Evolutionary conservation across 2,797 vertebrate species (phyloP), one percentile per base, ranked within the genome.

Genomic region (Pygocentrus nattereri): DNA sequence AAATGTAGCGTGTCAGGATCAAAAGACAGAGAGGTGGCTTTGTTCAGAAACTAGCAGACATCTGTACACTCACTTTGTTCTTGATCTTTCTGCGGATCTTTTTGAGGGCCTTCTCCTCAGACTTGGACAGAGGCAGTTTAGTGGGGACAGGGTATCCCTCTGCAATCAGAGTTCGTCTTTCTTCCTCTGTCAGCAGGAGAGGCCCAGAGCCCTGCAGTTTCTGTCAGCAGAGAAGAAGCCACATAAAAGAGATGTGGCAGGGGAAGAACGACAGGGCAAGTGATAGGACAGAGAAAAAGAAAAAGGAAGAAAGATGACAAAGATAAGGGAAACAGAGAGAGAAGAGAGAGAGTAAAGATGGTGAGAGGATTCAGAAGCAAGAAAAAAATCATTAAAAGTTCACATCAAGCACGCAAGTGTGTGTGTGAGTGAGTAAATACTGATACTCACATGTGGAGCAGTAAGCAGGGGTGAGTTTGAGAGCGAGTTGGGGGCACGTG

Each of bases 1-100:
- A n/a, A n/a, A n/a, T n/a, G n/a, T n/a, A n/a, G 34, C 2, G 34
- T 34, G 34, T 34, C 34, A 34, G 34, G 6, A 34, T 34, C 34
- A 34, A 34, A 34, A 34, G n/a, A n/a, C n/a, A n/a, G 34, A 34
- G 34, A 34, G 34, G 34, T 34, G 34, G 2, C 34, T 34, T 34
- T 34, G 34, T 34, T 34, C 34, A 47, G 44, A 47, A 47, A 47
- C 11, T 8, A 10, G 50, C 19, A 19, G 19, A 78, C 64, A 27
- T 25, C 47, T 18, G 30, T 31, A 44, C 3, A 30, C 31, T 2
- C 76, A 99, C 98, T 95, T 99, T 99, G 81, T 99, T 99, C 86
- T 99, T 99, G 89, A 99, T 99, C 91, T 99, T 99, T 90, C 98
- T 95, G 85, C 98, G 96, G 83, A 99, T 98, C 93, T 99, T 99